Evolutionary conservation across 1,140 invertebrate genomes (phyloP).

Genomic region (Teleogryllus occipitalis): DNA sequence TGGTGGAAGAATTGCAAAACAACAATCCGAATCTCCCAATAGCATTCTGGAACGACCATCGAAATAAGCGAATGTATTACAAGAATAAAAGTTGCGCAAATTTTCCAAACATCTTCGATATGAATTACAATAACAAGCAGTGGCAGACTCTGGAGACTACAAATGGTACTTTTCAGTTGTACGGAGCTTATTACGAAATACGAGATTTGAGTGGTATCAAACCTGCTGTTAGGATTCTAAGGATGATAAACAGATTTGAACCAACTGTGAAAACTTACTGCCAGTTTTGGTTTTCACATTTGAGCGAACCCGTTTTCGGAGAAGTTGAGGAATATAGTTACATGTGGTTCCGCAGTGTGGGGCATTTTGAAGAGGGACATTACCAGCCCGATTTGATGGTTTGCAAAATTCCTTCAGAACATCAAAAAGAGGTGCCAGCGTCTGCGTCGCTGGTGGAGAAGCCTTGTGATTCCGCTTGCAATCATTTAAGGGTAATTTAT

Average conservation of each 20-base stretch:
- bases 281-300: constrained; percentile 82
- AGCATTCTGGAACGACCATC: constrained; percentile 71
- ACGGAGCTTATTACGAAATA: constrained; percentile 81
- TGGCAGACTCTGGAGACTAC: constrained; percentile 74
- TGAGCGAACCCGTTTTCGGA: constrained; percentile 67
- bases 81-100: constrained; percentile 66
- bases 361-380: too few species aligned
- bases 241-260: constrained; percentile 83
- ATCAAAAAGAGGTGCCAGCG: too few species aligned
- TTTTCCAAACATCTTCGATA: constrained; percentile 76
- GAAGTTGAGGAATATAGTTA: too few species aligned
- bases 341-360: too few species aligned
- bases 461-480: too few species aligned
- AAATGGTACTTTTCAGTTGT: constrained; percentile 81
- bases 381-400: too few species aligned
- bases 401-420: too few species aligned
- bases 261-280: constrained; percentile 74
- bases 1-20: constrained; percentile 65
- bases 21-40: constrained; percentile 71
- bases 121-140: constrained; percentile 86
- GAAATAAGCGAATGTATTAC: constrained; percentile 58
- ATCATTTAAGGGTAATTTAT: too few species aligned
- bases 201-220: constrained; percentile 65
- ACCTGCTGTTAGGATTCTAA: constrained; percentile 72
- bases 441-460: too few species aligned